Conservation (phyloP, 2,113 vertebrate genomes). For the Elaphurus davidianus region DNA sequence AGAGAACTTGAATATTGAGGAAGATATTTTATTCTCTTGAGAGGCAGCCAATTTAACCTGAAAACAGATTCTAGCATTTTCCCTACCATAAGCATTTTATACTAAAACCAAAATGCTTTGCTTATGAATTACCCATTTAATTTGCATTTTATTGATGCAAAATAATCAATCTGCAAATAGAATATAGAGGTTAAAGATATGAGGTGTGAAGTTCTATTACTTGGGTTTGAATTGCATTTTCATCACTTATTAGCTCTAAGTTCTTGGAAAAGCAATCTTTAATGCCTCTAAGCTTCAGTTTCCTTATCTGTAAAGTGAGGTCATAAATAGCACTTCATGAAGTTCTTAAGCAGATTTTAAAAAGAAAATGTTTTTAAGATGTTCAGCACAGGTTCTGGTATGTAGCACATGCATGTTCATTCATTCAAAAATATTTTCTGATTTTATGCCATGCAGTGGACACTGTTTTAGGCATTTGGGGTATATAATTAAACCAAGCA, state of each 20-base stretch:
- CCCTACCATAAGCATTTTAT: neutral
- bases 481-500: neutral
- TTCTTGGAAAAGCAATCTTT: neutral
- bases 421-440: neutral
- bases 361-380: neutral
- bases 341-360: neutral
- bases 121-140: slow-evolving; percentile 21
- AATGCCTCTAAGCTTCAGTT: neutral
- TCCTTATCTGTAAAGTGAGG: neutral
- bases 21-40: slow-evolving; percentile 2
- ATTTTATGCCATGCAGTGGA: neutral
- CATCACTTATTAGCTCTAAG: neutral
- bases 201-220: neutral
- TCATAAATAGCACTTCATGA: neutral
- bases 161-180: neutral
- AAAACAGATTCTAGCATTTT: slow-evolving; percentile 4
- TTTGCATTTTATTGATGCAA: slow-evolving; percentile 21
- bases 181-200: neutral
- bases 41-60: neutral
- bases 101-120: slow-evolving; percentile 11
- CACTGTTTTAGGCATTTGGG: neutral
- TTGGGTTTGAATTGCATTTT: neutral
- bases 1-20: slow-evolving; percentile 26
- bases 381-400: neutral
- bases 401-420: neutral